phyloP scores from a whole-genome alignment of 2,113 vertebrate species.

The Galbula dea region DNA sequence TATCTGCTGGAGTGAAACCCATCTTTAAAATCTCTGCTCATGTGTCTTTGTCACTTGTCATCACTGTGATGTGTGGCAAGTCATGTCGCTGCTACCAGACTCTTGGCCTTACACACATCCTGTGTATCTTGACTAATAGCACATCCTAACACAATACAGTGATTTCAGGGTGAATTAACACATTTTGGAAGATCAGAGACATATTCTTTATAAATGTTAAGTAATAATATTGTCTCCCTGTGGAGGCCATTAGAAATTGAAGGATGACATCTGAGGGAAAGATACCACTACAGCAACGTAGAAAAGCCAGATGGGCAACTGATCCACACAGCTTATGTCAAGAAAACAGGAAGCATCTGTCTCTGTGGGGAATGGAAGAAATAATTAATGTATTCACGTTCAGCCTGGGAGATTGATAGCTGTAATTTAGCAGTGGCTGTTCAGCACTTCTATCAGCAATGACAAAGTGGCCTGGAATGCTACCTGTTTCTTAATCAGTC shows the following conservation, averaged over 20 bases:
- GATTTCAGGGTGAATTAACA: background rate
- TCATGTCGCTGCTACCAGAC: background rate
- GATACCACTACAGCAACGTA: background rate
- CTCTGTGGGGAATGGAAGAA: conserved; percentile 35
- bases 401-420: conserved; percentile 54
- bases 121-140: background rate
- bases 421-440: conserved; percentile 60
- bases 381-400: conserved; percentile 40
- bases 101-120: background rate
- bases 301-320: conserved; percentile 21
- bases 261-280: conserved; percentile 8
- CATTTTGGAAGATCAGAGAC: background rate
- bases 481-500: conserved; percentile 60
- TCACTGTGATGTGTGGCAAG: background rate
- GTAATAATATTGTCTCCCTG: background rate
- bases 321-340: conserved; percentile 29
- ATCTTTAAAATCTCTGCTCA: background rate
- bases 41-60: background rate
- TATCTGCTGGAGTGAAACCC: background rate
- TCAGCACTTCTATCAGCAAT: conserved; percentile 54
- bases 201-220: background rate
- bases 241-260: conserved; percentile 23
- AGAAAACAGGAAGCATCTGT: conserved; percentile 45
- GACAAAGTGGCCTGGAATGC: conserved; percentile 42
- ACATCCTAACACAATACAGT: background rate